Conservation (phyloP, 2,888 invertebrate genomes). For the Oscheius onirici region DNA sequence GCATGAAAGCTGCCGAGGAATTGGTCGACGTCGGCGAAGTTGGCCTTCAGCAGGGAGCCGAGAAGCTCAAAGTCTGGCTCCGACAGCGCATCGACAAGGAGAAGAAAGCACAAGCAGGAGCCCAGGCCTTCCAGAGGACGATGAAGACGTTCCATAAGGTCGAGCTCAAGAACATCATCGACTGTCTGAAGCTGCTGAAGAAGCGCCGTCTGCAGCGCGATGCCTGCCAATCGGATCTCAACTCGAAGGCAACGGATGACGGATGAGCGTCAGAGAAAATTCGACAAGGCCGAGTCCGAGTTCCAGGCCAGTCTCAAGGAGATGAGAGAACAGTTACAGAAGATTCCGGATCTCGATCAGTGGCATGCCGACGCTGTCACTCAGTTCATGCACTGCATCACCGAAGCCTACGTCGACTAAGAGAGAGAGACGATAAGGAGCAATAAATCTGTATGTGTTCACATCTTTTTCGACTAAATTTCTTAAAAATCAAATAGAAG, state of each 20-base stretch:
- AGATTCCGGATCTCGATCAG: conserved; percentile 13
- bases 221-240: neutral
- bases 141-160: conserved; percentile 16
- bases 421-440: neutral
- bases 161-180: neutral
- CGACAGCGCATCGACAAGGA: neutral
- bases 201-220: conserved; percentile 15
- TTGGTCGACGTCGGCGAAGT: neutral
- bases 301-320: neutral
- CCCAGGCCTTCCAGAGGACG: neutral
- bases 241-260: neutral
- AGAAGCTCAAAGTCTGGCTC: neutral
- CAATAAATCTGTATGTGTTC: too few species aligned
- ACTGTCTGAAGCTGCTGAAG: neutral
- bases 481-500: too few species aligned
- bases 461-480: too few species aligned
- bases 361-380: conserved; percentile 9
- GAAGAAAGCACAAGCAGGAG: neutral
- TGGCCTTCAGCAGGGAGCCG: neutral
- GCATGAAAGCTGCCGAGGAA: conserved; percentile 5
- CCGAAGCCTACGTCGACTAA: conserved; percentile 1
- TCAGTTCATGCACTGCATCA: neutral
- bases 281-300: neutral
- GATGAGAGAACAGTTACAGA: neutral
- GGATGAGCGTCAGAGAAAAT: conserved; percentile 11